A percentile compares a stretch with the other conserved stretches of the same genome.
phyloP scores from a whole-genome alignment of 92 coral and sea anemone genomes.

The Zoanthus gigantus region DNA sequence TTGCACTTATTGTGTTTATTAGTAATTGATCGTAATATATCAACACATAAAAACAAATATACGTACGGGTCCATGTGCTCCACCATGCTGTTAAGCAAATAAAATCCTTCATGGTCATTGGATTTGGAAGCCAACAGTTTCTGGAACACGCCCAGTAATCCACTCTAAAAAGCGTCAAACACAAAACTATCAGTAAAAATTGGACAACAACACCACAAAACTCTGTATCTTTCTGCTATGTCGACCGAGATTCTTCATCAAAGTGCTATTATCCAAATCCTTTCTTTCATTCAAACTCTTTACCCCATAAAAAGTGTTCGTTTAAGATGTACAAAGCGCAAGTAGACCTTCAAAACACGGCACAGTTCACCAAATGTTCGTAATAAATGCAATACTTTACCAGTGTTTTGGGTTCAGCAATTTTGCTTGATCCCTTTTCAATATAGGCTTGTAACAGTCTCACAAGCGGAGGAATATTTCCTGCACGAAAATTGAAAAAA shows the following conservation, averaged over 20 bases:
- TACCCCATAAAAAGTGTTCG: neutral
- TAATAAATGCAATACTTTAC: slow-evolving; percentile 35
- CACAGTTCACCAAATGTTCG: neutral
- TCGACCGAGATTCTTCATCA: too few relatives aligned
- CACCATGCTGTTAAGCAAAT: slow-evolving; percentile 87
- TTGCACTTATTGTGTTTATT: too few relatives aligned
- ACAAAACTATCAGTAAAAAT: neutral
- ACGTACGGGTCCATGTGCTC: slow-evolving; percentile 95
- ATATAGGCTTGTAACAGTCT: slow-evolving; percentile 94
- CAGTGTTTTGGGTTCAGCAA: slow-evolving; percentile 80
- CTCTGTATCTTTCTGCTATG: too few relatives aligned
- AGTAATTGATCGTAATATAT: too few relatives aligned
- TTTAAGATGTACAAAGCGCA: neutral
- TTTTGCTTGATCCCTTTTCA: slow-evolving; percentile 83
- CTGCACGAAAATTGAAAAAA: slow-evolving; percentile 42
- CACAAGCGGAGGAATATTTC: slow-evolving; percentile 96
- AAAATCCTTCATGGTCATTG: slow-evolving; percentile 98
- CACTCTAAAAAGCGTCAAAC: slow-evolving; percentile 64
- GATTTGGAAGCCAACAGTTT: slow-evolving; percentile 94
- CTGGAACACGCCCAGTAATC: slow-evolving; percentile 93
- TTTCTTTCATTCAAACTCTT: too few relatives aligned
- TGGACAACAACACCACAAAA: too few relatives aligned
- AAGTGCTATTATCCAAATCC: too few relatives aligned
- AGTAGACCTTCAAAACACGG: neutral
- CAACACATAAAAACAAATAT: too few relatives aligned